Percentiles rank a stretch among this genome's conserved stretches.
phyloP scores from a whole-genome alignment of 2,113 vertebrate species.

The Acanthisitta chloris region DNA sequence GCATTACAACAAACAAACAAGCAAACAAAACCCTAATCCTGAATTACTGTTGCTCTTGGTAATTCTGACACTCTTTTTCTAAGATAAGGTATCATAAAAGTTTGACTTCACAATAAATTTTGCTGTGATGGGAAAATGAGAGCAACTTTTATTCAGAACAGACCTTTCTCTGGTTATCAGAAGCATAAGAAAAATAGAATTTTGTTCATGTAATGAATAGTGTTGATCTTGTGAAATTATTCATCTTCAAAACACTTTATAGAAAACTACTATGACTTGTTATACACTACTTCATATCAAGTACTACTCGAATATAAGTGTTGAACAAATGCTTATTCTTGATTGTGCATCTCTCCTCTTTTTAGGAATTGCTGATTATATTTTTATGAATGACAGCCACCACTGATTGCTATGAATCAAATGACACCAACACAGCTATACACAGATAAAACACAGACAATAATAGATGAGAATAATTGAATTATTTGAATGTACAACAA shows the following conservation, averaged over 20 bases:
- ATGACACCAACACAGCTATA: not conserved
- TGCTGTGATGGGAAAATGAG: not conserved
- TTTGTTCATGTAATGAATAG: not conserved
- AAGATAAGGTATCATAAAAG: not conserved
- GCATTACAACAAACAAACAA: not conserved
- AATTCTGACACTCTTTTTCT: not conserved
- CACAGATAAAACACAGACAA: not conserved
- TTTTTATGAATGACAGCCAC: not conserved
- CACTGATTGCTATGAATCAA: not conserved
- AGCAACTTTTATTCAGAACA: not conserved
- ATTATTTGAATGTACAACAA: not conserved
- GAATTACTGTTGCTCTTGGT: not conserved
- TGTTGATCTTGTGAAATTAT: not conserved
- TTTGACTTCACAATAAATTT: not conserved
- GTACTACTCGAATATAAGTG: not conserved
- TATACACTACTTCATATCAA: not conserved
- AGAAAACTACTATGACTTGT: not conserved
- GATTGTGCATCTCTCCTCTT: not conserved
- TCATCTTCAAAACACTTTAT: not conserved
- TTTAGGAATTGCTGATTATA: not conserved
- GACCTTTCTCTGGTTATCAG: not conserved
- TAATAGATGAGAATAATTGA: not conserved
- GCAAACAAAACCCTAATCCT: not conserved
- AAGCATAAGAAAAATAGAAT: not conserved
- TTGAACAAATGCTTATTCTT: not conserved